Base-by-base conservation (phyloP, 2,797 vertebrate species). In the Sebastes itinus region DNA sequence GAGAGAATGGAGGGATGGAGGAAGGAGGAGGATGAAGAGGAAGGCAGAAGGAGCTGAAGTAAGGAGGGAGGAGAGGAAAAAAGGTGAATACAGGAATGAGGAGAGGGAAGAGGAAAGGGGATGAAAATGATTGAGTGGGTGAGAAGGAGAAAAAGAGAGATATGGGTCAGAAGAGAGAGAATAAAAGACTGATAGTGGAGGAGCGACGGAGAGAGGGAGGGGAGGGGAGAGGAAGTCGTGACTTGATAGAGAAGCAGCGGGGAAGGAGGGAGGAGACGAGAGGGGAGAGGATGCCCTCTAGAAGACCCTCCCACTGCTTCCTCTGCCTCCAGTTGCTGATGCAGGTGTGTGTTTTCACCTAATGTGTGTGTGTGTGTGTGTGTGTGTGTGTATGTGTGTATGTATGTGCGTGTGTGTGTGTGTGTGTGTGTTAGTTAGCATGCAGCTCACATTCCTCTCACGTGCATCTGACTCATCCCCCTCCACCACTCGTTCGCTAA, bases 361-460 rank as follows among this genome's bases (percentile, higher is more conserved):
- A 61, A 5, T 90, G 80, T 89, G 81, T 83, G 91, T 90, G 82
- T 88, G 81, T 83, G 91, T 90, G 82, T 88, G 81, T 83, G 90
- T 90, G 80, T 88, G 81, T 83, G 60, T 75, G 65, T 38, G 56
- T 75, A 42, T 73, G 55, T 72, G 56, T n/a, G 22, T 35, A 69
- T 64, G 56, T 38, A 54, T 70, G 49, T 73, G n/a, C n/a, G 76
- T 72, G 60, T 66, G 60, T 69, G 58, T 3, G 22, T 49, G 65
- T 58, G 72, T 68, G 49, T 74, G 61, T 75, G 68, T 67, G 70
- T 71, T 64, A 27, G 67, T 95, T 93, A 93, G 78, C 87, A 93
- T 86, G 89, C 92, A 75, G 91, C 88, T 91, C 93, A 92, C 92
- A 94, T 92, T 87, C 64, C 71, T 20, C 89, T 92, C 92, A 92